Evolutionary conservation across 1,140 invertebrate species (phyloP), one percentile per base, ranked within the genome.

Genomic region (Drosophila albomicans): DNA sequence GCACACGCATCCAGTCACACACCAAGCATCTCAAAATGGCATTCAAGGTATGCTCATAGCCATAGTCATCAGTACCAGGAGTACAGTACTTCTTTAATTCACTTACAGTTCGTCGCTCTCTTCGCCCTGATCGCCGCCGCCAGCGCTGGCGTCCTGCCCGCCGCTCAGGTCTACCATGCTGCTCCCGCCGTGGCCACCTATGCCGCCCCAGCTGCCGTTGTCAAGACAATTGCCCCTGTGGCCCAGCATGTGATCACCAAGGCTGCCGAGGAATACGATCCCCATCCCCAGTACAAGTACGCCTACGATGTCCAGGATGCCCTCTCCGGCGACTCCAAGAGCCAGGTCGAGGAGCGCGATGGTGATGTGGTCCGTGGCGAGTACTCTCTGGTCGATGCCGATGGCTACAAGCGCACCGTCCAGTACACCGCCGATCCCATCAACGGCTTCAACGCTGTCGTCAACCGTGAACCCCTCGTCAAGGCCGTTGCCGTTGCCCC

Each of bases 291-390:
- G 81, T 94, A 94, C 91, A 91, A 91, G 91, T 96, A 94, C 93
- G 94, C 94, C 16, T 96, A 96, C 93, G 94, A 95, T 71, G 95
- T 96, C 3, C 94, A 94, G 35, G 96, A 96, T 82, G 94, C 94
- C 1, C 93, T 94, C 81, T 96, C 95, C 32, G 95, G 96, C 45
- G 95, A 96, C 93, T 94, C 94, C 75, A 95, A 96, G 91, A 88
- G 81, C 90, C 94, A 94, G 82, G 94, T 94, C 2, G 87, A 94
- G 74, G 94, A 95, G 77, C 94, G 93, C 57, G 92, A 94, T 46
- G 93, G 94, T 79, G 94, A 95, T 78, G 95, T 95, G 48, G 94
- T 95, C 28, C 94, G 94, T 79, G 95, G 95, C 64, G 93, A 93
- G 45, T 95, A 95, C 93, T 94, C 94, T 57, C 89, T 95, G 61